Conservation (phyloP, 1,140 invertebrate genomes). For the Protaetia brevitarsis region DNA sequence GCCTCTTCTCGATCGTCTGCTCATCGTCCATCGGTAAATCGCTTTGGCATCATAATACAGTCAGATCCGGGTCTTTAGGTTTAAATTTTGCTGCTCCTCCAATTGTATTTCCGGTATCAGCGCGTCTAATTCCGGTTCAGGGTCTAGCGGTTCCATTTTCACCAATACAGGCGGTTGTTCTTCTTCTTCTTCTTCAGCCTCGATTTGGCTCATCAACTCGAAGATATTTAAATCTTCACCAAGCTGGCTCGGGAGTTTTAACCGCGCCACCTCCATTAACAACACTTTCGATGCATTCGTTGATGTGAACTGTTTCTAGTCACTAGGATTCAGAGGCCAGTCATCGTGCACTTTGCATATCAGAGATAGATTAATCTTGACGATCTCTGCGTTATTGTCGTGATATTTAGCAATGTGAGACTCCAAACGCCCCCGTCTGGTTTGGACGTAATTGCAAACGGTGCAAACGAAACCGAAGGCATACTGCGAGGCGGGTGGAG, state of each 20-base stretch:
- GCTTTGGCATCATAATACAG: conserved; percentile 40
- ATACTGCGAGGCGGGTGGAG: conserved; percentile 35
- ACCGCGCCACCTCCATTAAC: neutral
- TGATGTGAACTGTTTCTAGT: conserved; percentile 24
- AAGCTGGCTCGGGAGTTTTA: neutral
- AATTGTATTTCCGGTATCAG: neutral
- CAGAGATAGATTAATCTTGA: conserved; percentile 54
- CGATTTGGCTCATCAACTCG: conserved; percentile 15
- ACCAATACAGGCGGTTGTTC: conserved; percentile 14
- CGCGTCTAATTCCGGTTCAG: neutral
- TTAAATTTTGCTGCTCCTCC: neutral
- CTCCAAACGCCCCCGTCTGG: conserved; percentile 57
- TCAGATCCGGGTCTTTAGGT: conserved; percentile 33
- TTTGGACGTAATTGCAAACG: conserved; percentile 66
- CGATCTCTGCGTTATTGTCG: conserved; percentile 38
- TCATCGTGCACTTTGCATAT: neutral
- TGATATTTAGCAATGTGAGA: conserved; percentile 55
- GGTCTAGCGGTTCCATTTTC: neutral
- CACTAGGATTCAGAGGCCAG: neutral
- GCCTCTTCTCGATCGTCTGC: conserved; percentile 39
- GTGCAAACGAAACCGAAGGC: conserved; percentile 64
- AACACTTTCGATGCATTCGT: neutral
- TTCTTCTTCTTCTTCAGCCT: neutral
- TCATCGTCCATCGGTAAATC: conserved; percentile 37
- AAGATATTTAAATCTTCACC: conserved; percentile 4